These are phyloP conservation scores for Urocolius indicus DNA, from an alignment of 2,113 vertebrate species.

Conservation along the genomic window DNA sequence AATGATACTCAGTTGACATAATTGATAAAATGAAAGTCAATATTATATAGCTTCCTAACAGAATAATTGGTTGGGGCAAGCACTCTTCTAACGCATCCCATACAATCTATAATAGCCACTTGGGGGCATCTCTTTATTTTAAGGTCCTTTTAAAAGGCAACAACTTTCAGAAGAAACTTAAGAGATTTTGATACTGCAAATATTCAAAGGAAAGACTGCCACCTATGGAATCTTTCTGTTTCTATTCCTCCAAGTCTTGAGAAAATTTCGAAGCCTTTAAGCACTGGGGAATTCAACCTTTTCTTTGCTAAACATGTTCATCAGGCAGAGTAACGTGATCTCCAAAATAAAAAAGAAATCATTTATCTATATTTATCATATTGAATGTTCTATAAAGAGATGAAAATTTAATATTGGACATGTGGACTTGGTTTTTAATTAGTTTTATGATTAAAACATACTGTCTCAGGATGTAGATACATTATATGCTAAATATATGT, in stretches of 20 bases:
- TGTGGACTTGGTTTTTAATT: neutral
- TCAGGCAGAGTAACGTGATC: neutral
- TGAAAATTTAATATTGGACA: neutral
- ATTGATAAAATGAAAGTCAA: neutral
- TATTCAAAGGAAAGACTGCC: constrained; percentile 55
- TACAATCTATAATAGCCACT: neutral
- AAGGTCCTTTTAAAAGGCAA: neutral
- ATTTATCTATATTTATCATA: neutral
- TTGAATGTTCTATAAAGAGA: neutral
- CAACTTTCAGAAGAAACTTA: neutral
- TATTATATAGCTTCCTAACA: neutral
- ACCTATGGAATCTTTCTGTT: constrained; percentile 53
- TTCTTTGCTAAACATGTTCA: neutral
- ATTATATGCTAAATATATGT: neutral
- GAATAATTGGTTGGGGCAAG: neutral
- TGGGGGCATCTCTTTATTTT: neutral
- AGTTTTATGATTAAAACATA: neutral
- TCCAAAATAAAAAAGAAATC: neutral
- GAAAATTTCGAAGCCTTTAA: neutral
- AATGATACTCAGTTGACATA: neutral
- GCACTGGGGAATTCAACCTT: neutral
- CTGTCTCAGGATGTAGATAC: neutral
- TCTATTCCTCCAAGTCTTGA: neutral
- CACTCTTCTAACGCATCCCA: neutral
- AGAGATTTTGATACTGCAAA: neutral